Conservation (phyloP, 2,888 invertebrate genomes). For the Auanema sp. region DNA sequence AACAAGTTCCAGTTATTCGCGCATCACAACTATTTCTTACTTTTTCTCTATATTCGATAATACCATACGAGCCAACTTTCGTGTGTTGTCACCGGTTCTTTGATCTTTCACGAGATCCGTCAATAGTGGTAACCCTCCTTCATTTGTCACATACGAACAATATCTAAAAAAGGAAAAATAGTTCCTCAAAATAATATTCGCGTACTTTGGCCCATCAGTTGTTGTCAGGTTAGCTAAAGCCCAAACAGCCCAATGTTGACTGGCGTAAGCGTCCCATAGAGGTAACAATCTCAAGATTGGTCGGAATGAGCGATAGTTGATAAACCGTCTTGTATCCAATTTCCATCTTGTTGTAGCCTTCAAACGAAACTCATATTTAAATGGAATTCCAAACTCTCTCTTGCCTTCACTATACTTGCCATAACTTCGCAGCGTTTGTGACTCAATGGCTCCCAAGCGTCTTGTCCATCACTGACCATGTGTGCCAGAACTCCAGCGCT, state of each 20-base stretch:
- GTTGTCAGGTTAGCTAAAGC: slow-evolving; percentile 92
- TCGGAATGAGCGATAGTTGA: slow-evolving; percentile 93
- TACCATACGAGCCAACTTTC: slow-evolving; percentile 36
- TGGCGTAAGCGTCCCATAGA: slow-evolving; percentile 45
- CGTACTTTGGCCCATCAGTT: slow-evolving; percentile 76
- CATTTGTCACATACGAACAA: slow-evolving; percentile 82
- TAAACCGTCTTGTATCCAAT: slow-evolving; percentile 82
- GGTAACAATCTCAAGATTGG: slow-evolving; percentile 75
- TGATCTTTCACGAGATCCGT: slow-evolving; percentile 66
- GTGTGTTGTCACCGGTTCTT: slow-evolving; percentile 30
- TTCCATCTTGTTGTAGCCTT: slow-evolving; percentile 86
- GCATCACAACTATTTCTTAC: slow-evolving; percentile 10
- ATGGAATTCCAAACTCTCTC: not conserved
- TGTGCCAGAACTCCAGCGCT: slow-evolving; percentile 81
- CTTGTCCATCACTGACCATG: slow-evolving; percentile 86
- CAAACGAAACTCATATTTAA: slow-evolving; percentile 4
- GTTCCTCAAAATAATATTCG: no score
- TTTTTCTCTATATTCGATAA: slow-evolving; percentile 41
- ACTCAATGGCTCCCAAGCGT: slow-evolving; percentile 73
- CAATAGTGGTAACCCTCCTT: slow-evolving; percentile 80
- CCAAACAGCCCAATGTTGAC: slow-evolving; percentile 88
- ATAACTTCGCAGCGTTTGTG: slow-evolving; percentile 48
- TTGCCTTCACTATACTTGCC: slow-evolving; percentile 50
- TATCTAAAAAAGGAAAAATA: slow-evolving; percentile 75
- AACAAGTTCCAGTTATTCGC: no score